Percentiles rank a stretch among this genome's conserved stretches.
phyloP scores from a whole-genome alignment of 1,140 invertebrate species.

The Metaphire vulgaris region DNA sequence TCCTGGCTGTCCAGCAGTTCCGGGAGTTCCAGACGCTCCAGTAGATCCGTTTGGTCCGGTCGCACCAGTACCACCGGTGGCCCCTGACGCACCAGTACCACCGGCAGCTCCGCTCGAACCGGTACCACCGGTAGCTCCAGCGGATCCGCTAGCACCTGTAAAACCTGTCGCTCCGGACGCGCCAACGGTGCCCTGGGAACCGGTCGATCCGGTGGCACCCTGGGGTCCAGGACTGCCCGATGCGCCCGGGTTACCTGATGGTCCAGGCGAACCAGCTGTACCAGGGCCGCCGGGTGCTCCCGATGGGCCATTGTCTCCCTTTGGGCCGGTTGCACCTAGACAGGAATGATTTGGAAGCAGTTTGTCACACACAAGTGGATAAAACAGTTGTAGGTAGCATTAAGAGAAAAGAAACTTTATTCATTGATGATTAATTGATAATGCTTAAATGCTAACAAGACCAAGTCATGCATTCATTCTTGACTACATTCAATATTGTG shows the following conservation, averaged over 20 bases:
- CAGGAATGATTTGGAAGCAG: no score
- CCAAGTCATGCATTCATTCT: no score
- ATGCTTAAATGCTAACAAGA: no score
- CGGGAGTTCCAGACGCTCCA: neutral
- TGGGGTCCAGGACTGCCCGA: no score
- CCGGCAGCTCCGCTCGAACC: slow-evolving; percentile 22
- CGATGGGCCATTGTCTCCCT: neutral
- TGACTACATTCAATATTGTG: no score
- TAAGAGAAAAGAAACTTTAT: no score
- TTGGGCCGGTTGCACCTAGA: slow-evolving; percentile 2
- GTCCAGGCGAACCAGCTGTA: neutral
- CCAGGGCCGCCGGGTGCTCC: neutral
- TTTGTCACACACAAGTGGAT: neutral
- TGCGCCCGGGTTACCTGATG: neutral
- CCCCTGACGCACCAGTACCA: slow-evolving; percentile 4
- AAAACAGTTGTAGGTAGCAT: neutral
- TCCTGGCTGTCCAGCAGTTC: neutral
- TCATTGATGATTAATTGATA: no score
- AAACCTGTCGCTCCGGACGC: no score
- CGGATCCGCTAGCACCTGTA: slow-evolving; percentile 14
- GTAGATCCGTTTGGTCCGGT: neutral
- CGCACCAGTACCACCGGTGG: slow-evolving; percentile 5
- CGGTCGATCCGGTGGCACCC: no score
- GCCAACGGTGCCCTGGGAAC: no score
- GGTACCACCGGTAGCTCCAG: slow-evolving; percentile 20